These are phyloP conservation scores for Antheraea pernyi DNA, from an alignment of 1,140 invertebrate species.

Conservation along the genomic window DNA sequence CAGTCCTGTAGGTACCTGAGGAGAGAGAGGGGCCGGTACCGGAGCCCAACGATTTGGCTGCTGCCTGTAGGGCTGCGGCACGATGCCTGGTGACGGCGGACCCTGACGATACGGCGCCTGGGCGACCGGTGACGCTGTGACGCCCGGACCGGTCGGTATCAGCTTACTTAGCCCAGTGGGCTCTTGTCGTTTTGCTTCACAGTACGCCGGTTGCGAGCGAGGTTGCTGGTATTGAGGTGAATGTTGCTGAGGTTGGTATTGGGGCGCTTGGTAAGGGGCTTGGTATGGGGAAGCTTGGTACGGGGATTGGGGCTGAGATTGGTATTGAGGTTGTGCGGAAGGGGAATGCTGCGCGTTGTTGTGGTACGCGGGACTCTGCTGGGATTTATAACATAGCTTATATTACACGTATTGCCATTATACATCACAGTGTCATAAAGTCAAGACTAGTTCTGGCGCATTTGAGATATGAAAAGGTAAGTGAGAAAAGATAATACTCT, in stretches of 20 bases:
- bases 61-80: slow-evolving; percentile 66
- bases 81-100: slow-evolving; percentile 56
- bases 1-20: slow-evolving; percentile 52
- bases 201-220: slow-evolving; percentile 57
- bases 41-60: slow-evolving; percentile 67
- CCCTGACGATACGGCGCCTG: slow-evolving; percentile 55
- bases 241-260: slow-evolving; percentile 42
- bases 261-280: slow-evolving; percentile 31
- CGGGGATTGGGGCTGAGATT: slow-evolving; percentile 49
- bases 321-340: slow-evolving; percentile 59
- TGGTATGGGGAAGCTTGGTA: slow-evolving; percentile 54
- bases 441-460: background rate
- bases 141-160: slow-evolving; percentile 63
- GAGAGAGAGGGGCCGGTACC: slow-evolving; percentile 66
- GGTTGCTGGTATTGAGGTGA: slow-evolving; percentile 35
- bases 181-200: slow-evolving; percentile 59
- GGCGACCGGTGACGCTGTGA: slow-evolving; percentile 39
- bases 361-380: slow-evolving; percentile 68
- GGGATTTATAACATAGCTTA: slow-evolving; percentile 41
- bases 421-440: slow-evolving; percentile 14
- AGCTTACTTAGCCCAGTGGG: slow-evolving; percentile 64
- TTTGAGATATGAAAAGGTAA: background rate
- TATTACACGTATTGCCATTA: slow-evolving; percentile 18
- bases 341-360: slow-evolving; percentile 76
- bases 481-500: background rate